phyloP scores from a whole-genome alignment of 2,797 vertebrate species.

The Paedocypris micromegethes region DNA sequence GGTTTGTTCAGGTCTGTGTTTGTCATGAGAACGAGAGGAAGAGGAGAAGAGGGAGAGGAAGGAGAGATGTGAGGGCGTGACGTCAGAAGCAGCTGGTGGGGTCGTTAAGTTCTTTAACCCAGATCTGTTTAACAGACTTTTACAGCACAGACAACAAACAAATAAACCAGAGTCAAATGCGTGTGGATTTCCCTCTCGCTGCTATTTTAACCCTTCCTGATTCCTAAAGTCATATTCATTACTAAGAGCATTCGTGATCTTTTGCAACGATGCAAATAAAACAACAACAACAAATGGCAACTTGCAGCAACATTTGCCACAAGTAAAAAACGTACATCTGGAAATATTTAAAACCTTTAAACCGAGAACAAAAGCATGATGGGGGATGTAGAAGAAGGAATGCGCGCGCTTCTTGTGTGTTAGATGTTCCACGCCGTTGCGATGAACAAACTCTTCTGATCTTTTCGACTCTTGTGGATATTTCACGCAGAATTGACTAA shows the following conservation, averaged over 20 bases:
- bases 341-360: constrained; percentile 40
- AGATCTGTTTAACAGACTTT: constrained; percentile 44
- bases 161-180: too few species aligned
- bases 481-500: constrained; percentile 1
- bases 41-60: constrained; percentile 23
- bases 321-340: constrained; percentile 40
- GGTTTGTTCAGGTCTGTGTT: constrained; percentile 5
- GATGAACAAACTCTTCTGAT: constrained; percentile 24
- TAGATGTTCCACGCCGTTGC: constrained; percentile 31
- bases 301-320: not conserved
- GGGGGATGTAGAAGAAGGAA: not conserved
- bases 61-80: constrained; percentile 51
- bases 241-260: too few species aligned
- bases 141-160: constrained; percentile 5
- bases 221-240: too few species aligned
- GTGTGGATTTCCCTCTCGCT: too few species aligned
- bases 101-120: constrained; percentile 61
- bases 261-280: not conserved
- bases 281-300: constrained; percentile 5
- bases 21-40: constrained; percentile 14
- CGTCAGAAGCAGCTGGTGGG: constrained; percentile 67
- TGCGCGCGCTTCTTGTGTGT: constrained; percentile 8
- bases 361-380: not conserved
- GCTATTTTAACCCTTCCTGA: too few species aligned
- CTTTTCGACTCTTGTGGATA: constrained; percentile 25